Conservation (phyloP, 1,140 invertebrate species). For the Hypothenemus hampei region DNA sequence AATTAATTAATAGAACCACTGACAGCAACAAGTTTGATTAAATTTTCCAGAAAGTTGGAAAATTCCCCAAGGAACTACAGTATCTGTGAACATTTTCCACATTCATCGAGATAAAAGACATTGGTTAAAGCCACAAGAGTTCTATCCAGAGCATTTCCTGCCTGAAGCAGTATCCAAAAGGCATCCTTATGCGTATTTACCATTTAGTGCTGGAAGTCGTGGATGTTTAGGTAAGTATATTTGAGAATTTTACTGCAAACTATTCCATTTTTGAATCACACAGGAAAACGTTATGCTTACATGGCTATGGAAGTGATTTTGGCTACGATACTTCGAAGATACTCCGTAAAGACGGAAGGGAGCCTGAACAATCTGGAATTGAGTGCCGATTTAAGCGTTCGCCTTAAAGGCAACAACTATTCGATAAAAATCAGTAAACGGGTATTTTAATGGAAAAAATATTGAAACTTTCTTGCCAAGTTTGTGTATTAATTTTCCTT, state of each 20-base stretch:
- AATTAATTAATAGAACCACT: neutral
- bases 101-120: slow-evolving; percentile 63
- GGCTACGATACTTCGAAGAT: slow-evolving; percentile 26
- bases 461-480: too few relatives aligned
- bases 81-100: slow-evolving; percentile 52
- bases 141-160: slow-evolving; percentile 74
- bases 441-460: too few relatives aligned
- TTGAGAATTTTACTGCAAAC: neutral
- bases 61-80: slow-evolving; percentile 53
- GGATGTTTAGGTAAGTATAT: slow-evolving; percentile 56
- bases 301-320: slow-evolving; percentile 30
- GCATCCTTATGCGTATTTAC: slow-evolving; percentile 65
- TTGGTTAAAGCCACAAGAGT: slow-evolving; percentile 66
- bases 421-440: slow-evolving; percentile 4
- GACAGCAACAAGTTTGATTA: neutral
- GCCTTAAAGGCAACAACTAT: slow-evolving; percentile 9
- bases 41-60: slow-evolving; percentile 41
- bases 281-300: slow-evolving; percentile 28
- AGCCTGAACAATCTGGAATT: slow-evolving; percentile 26
- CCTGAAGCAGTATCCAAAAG: slow-evolving; percentile 55
- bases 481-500: too few relatives aligned
- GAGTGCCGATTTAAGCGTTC: slow-evolving; percentile 25
- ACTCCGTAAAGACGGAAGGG: slow-evolving; percentile 20
- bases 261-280: neutral
- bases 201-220: slow-evolving; percentile 70